A percentile compares a stretch with the other conserved stretches of the same genome.
These are phyloP conservation scores for Fissipunctia ypsillon DNA, from an alignment of 2,888 invertebrate species.

Conservation along the genomic window DNA sequence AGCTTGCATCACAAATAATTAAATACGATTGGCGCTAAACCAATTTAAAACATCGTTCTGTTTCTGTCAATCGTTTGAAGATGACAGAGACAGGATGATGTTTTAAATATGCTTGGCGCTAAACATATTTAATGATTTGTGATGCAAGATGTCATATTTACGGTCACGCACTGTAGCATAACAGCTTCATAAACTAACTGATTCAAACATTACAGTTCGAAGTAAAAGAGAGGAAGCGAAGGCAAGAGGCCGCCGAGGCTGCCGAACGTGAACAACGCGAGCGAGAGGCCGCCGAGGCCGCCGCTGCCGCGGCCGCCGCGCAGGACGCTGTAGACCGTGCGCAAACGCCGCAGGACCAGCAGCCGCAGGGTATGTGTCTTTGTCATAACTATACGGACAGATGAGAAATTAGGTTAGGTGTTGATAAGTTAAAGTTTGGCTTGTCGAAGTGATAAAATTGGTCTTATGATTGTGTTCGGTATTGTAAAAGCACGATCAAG, in stretches of 20 bases:
- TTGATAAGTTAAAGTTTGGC: neutral
- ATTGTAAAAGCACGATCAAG: slow-evolving; percentile 13
- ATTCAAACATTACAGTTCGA: slow-evolving; percentile 94
- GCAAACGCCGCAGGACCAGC: slow-evolving; percentile 79
- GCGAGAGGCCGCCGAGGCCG: slow-evolving; percentile 88
- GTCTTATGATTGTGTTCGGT: neutral
- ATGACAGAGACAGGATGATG: neutral
- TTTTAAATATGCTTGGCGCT: neutral
- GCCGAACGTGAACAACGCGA: slow-evolving; percentile 94
- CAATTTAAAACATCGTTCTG: neutral
- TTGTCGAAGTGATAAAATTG: no score
- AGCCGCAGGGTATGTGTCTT: slow-evolving; percentile 78
- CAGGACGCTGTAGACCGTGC: slow-evolving; percentile 84
- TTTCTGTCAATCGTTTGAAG: neutral
- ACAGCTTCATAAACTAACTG: neutral
- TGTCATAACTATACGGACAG: neutral
- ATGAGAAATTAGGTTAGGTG: neutral
- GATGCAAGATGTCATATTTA: neutral
- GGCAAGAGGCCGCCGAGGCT: slow-evolving; percentile 96
- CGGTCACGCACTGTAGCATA: neutral
- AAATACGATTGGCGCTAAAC: neutral
- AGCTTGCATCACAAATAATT: neutral
- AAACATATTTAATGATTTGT: neutral
- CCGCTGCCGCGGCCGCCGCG: slow-evolving; percentile 81
- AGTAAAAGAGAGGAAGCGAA: slow-evolving; percentile 97